Conservation (phyloP, 1,140 invertebrate species). For the Ditylenchus dipsaci region DNA sequence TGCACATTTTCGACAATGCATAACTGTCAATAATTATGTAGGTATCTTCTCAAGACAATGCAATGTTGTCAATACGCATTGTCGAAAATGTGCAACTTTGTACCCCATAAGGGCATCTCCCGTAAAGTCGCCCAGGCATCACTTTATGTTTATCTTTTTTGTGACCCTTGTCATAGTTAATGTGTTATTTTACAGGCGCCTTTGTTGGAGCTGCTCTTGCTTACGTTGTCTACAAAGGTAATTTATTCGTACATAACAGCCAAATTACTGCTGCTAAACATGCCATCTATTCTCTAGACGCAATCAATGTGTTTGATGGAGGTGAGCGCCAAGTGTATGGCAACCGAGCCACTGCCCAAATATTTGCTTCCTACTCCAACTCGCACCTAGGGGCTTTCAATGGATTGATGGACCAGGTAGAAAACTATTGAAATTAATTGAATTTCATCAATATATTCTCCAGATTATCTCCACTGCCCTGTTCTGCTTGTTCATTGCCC, state of each 20-base stretch:
- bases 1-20: no score
- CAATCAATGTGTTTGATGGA: constrained; percentile 60
- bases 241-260: constrained; percentile 18
- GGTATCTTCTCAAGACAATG: no score
- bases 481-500: constrained; percentile 48
- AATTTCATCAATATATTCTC: constrained; percentile 63
- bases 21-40: no score
- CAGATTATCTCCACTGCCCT: constrained; percentile 44
- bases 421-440: constrained; percentile 62
- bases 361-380: constrained; percentile 65
- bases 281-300: constrained; percentile 53
- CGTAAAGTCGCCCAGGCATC: no score
- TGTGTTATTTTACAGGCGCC: no score
- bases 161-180: no score
- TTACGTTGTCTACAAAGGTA: constrained; percentile 60
- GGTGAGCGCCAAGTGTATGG: constrained; percentile 56
- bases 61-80: no score
- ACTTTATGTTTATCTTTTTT: no score
- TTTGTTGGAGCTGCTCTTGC: no score
- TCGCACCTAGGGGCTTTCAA: constrained; percentile 58
- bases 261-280: constrained; percentile 5
- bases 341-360: constrained; percentile 61
- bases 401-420: constrained; percentile 62
- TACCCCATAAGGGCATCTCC: no score
- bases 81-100: no score